Base-by-base conservation (phyloP, 2,797 vertebrate species). In the Sebastolobus alascanus region DNA sequence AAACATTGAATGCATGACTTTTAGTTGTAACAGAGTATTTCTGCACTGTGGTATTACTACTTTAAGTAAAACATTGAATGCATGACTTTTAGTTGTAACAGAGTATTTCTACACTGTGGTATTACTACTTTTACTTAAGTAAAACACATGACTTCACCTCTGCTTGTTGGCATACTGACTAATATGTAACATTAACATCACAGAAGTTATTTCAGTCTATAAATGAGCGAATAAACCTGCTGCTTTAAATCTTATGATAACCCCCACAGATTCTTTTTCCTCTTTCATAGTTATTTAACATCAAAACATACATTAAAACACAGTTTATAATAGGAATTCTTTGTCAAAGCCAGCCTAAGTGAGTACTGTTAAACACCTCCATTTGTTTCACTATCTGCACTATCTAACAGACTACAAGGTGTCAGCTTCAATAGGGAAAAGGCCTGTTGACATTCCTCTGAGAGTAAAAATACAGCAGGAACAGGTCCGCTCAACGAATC, bases 391-490 rank as follows among this genome's bases (percentile, higher is more conserved):
- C 61, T 50, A 52, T 78, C 46, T 65, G 7, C 18, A 6, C 27
- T 46, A 33, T 66, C 38, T 4, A 37, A 55, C 68, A 75, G 68
- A 72, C 69, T 12, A 55, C 46, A 80, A 86, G 35, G 66, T 81
- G 69, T 75, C 55, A 25, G 60, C 31, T 7, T 67, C 29, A 55
- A 67, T 43, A 22, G 69, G 72, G 43, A 79, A 76, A 87, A 68
- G 58, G 61, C 25, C 61, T 72, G 74, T 29, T 79, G 68, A 83
- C 85, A 79, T 88, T 89, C 86, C 83, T 80, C 1, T 63, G 43
- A 54, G 71, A 64, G 83, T 68, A 71, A 73, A 87, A 91, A 78
- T 72, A 91, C 80, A 83, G 52, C 82, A 84, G 77, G 69, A 87
- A 83, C 80, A 63, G 61, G 68, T 85, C 75, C 37, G 11, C 86